Percentiles rank a stretch among this genome's conserved stretches.
Evolutionary conservation across 2,113 vertebrate species (phyloP).

Genomic region (Stercorarius parasiticus): DNA sequence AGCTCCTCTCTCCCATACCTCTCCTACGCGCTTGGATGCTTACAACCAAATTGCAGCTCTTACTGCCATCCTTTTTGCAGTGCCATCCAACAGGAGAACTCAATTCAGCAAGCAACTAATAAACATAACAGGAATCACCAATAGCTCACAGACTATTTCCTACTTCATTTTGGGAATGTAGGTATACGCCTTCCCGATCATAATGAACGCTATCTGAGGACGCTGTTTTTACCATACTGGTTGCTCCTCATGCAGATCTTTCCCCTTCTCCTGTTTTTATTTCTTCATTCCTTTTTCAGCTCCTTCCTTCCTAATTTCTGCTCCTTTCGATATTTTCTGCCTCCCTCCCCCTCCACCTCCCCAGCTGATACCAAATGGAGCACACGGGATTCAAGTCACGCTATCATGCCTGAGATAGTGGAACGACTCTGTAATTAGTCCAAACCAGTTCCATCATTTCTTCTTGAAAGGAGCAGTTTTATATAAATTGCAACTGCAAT

Average conservation of each 20-base stretch:
- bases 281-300: not conserved
- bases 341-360: not conserved
- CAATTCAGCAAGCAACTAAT: not conserved
- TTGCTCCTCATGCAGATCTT: not conserved
- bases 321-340: not conserved
- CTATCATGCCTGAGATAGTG: not conserved
- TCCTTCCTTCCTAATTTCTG: not conserved
- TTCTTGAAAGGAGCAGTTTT: not conserved
- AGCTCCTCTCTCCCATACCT: not conserved
- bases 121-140: not conserved
- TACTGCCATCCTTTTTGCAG: not conserved
- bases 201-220: rapidly evolving
- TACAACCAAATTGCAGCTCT: not conserved
- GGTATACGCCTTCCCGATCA: rapidly evolving
- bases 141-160: not conserved
- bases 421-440: not conserved
- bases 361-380: not conserved
- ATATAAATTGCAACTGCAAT: not conserved
- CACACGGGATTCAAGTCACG: not conserved
- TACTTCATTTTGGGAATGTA: not conserved
- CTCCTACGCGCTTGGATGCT: rapidly evolving
- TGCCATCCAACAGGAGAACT: not conserved
- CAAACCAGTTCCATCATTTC: not conserved
- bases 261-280: not conserved
- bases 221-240: not conserved